Conservation (phyloP, 2,888 invertebrate species). For the Sussaba pulchella region DNA sequence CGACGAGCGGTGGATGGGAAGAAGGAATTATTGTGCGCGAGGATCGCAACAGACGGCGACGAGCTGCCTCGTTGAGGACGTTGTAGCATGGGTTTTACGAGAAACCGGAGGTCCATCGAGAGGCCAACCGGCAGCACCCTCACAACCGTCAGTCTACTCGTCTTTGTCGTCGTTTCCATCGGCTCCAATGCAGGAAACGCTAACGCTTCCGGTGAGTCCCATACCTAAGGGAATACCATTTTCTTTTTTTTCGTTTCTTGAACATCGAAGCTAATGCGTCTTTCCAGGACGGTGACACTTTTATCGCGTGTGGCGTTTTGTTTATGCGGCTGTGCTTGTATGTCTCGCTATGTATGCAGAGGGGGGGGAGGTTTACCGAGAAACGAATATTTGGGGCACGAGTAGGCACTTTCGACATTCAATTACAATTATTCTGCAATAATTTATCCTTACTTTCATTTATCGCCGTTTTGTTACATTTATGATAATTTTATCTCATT, state of each 20-base stretch:
- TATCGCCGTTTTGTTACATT: no score
- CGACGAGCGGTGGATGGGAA: background rate
- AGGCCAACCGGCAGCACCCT: slow-evolving; percentile 66
- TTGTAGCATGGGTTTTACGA: slow-evolving; percentile 70
- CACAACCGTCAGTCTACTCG: slow-evolving; percentile 65
- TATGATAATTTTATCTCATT: no score
- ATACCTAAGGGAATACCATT: background rate
- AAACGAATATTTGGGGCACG: background rate
- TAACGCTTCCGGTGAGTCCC: slow-evolving; percentile 75
- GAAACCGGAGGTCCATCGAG: slow-evolving; percentile 60
- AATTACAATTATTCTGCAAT: no score
- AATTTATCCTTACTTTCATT: no score
- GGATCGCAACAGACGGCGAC: background rate
- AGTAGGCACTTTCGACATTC: background rate
- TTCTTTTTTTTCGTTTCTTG: no score
- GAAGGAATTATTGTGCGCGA: background rate
- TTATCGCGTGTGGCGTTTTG: slow-evolving; percentile 19
- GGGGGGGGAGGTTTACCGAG: background rate
- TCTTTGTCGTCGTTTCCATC: slow-evolving; percentile 72
- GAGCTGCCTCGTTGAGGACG: slow-evolving; percentile 12
- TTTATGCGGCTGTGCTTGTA: background rate
- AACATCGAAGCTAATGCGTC: background rate
- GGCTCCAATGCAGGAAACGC: slow-evolving; percentile 73
- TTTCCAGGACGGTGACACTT: slow-evolving; percentile 23
- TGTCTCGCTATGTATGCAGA: background rate